phyloP scores from a whole-genome alignment of 53 echinoderm and acorn worm species.

The Patiria pectinifera region DNA sequence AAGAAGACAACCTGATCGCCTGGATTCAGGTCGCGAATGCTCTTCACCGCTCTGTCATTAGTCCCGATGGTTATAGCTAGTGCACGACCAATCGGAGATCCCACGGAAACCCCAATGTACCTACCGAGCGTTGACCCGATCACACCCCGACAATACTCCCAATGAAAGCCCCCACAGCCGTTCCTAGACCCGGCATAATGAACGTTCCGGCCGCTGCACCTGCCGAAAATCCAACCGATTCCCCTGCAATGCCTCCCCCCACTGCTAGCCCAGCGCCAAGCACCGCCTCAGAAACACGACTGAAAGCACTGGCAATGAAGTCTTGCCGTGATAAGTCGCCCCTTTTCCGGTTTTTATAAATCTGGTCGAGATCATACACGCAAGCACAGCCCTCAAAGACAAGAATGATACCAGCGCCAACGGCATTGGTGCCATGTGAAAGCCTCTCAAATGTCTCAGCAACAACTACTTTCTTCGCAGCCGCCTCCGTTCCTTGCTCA shows the following conservation, averaged over 20 bases:
- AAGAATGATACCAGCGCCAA: constrained; percentile 24
- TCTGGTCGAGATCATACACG: constrained; percentile 17
- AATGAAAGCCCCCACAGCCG: not conserved
- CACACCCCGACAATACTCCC: constrained; percentile 30
- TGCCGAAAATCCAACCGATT: constrained; percentile 1
- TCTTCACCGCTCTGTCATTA: constrained; percentile 33
- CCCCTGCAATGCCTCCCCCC: not conserved
- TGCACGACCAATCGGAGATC: not conserved
- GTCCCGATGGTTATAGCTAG: not conserved
- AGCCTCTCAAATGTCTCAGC: constrained; percentile 38
- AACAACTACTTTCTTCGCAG: not conserved
- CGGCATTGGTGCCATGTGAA: not conserved
- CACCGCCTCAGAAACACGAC: constrained; percentile 23
- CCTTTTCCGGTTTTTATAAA: not conserved
- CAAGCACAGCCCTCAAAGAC: constrained; percentile 13
- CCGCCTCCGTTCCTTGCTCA: not conserved
- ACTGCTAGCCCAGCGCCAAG: constrained; percentile 33
- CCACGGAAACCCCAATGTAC: constrained; percentile 21
- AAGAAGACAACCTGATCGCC: constrained; percentile 68
- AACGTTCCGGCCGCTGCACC: not conserved
- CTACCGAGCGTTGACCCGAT: constrained; percentile 15
- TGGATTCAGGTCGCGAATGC: constrained; percentile 26
- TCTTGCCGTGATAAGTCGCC: constrained; percentile 26
- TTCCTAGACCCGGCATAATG: not conserved
- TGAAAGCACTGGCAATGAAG: not conserved